Evolutionary conservation across 2,113 vertebrate species (phyloP).

Genomic region (Ardeotis arabs): DNA sequence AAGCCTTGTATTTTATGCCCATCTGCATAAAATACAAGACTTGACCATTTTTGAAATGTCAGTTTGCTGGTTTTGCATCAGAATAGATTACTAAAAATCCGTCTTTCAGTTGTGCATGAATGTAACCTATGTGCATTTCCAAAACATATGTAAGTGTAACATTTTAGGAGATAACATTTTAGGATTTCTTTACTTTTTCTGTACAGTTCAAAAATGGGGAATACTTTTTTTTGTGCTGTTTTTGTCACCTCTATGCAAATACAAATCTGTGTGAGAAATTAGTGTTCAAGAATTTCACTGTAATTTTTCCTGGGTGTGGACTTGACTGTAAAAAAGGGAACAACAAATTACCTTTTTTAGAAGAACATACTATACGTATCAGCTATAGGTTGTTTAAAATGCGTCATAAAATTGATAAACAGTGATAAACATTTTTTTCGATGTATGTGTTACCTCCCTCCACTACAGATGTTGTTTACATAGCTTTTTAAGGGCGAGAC

Average conservation of each 20-base stretch:
- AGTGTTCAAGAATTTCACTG: background rate
- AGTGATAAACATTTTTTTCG: background rate
- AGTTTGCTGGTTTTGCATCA: background rate
- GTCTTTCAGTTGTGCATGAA: background rate
- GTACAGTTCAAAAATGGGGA: background rate
- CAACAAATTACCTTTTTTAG: slow-evolving; percentile 35
- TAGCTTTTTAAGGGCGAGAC: background rate
- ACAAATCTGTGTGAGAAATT: background rate
- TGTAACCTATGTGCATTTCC: background rate
- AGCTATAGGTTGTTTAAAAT: background rate
- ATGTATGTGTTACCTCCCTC: background rate
- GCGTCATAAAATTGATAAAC: background rate
- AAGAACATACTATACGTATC: background rate
- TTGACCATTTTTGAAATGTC: background rate
- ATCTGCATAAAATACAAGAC: background rate
- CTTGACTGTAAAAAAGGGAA: slow-evolving; percentile 32
- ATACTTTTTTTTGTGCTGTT: background rate
- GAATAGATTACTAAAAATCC: background rate
- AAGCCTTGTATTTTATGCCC: background rate
- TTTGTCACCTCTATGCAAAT: background rate
- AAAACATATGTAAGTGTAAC: background rate
- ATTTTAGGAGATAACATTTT: background rate
- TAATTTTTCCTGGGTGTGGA: slow-evolving; percentile 43
- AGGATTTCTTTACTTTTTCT: background rate
- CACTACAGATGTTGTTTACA: background rate